phyloP scores from a whole-genome alignment of 35 echinoderm and acorn worm species.

The Lytechinus pictus region DNA sequence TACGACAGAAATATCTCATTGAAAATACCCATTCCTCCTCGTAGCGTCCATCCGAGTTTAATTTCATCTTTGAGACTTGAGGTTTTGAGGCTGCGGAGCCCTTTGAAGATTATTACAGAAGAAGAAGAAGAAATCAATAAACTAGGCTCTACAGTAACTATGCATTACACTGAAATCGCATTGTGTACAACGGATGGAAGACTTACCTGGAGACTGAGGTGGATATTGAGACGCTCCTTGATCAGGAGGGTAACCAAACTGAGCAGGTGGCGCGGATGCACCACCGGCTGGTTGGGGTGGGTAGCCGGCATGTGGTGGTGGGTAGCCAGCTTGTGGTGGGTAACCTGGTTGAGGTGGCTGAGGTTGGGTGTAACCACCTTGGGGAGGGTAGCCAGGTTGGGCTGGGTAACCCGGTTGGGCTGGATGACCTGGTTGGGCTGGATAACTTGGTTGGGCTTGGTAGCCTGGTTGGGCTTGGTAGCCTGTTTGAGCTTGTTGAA shows the following conservation, averaged over 20 bases:
- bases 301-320: slow-evolving; percentile 40
- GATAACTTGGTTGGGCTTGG: neutral
- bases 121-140: no score
- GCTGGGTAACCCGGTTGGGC: neutral
- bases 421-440: neutral
- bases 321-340: slow-evolving; percentile 27
- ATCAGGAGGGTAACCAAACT: slow-evolving; percentile 4
- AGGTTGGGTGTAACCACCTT: slow-evolving; percentile 4
- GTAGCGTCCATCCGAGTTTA: no score
- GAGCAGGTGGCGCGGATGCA: neutral
- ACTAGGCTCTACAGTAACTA: no score
- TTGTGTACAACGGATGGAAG: no score
- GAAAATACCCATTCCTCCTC: no score
- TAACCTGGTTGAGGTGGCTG: slow-evolving; percentile 18
- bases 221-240: neutral
- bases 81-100: no score
- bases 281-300: neutral
- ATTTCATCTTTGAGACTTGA: no score
- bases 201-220: neutral
- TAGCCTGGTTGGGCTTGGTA: neutral
- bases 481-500: neutral
- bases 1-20: no score
- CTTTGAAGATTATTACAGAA: no score
- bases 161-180: no score
- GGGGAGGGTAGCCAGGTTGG: neutral